These are phyloP conservation scores for Spondyliosoma cantharus DNA, from an alignment of 2,797 vertebrate species.

Conservation along the genomic window DNA sequence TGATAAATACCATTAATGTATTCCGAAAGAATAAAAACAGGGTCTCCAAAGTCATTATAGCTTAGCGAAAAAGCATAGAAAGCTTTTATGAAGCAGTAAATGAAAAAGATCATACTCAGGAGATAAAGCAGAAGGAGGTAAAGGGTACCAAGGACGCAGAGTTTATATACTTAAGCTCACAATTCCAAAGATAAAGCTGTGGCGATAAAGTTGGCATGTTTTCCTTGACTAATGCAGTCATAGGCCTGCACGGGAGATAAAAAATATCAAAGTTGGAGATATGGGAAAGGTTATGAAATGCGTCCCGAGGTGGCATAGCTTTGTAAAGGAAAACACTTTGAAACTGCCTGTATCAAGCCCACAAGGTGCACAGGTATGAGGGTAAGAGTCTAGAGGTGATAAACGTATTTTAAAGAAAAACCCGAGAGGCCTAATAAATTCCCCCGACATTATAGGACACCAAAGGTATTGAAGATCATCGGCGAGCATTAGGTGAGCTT, in stretches of 20 bases:
- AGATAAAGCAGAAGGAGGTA: neutral
- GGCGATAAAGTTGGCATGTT: neutral
- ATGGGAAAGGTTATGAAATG: neutral
- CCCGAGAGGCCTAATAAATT: conserved; percentile 43
- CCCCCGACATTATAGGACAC: conserved; percentile 13
- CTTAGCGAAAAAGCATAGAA: neutral
- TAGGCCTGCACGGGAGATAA: neutral
- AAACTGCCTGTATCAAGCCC: conserved; percentile 6
- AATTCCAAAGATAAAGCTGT: conserved; percentile 2
- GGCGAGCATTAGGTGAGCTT: conserved; percentile 6
- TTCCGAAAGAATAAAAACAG: neutral
- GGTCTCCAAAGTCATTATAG: neutral
- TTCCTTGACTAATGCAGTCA: neutral
- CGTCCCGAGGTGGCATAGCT: neutral
- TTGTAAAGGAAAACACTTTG: conserved; percentile 22
- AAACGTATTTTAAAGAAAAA: conserved; percentile 35
- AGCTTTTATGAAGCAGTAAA: conserved; percentile 1
- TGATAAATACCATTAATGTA: neutral
- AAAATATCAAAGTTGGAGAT: conserved; percentile 1
- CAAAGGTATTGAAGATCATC: conserved; percentile 23
- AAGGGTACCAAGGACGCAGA: neutral
- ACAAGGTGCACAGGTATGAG: conserved; percentile 23
- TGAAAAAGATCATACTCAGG: conserved; percentile 15
- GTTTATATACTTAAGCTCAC: neutral
- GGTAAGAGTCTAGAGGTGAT: conserved; percentile 6